These are phyloP conservation scores for Opisthocomus hoazin DNA, from an alignment of 2,113 vertebrate species.

Conservation along the genomic window DNA sequence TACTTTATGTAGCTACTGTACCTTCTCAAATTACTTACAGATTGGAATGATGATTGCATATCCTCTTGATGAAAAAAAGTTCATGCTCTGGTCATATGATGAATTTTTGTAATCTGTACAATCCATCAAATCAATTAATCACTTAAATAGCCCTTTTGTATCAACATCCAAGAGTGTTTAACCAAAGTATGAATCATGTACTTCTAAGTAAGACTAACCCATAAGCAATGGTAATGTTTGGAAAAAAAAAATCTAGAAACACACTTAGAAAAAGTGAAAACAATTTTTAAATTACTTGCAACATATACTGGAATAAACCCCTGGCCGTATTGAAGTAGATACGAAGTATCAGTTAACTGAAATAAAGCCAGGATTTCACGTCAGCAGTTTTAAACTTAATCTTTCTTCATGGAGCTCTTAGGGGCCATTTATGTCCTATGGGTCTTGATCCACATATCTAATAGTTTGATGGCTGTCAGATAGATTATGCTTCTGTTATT, in stretches of 20 bases:
- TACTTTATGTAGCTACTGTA: background rate
- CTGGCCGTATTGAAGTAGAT: background rate
- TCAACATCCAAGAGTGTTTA: background rate
- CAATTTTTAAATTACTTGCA: background rate
- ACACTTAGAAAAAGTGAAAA: background rate
- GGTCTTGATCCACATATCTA: background rate
- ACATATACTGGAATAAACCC: background rate
- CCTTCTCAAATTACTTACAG: background rate
- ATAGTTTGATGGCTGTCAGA: background rate
- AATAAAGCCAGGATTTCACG: background rate
- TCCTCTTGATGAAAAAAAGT: background rate
- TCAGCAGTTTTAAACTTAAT: background rate
- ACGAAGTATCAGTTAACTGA: background rate
- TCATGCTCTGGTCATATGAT: background rate
- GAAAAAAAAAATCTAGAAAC: background rate
- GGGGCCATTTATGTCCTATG: background rate
- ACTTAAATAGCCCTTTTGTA: background rate
- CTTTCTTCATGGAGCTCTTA: background rate
- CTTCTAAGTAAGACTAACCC: background rate
- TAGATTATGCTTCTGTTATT: background rate
- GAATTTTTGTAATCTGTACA: conserved; percentile 38
- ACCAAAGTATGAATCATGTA: background rate
- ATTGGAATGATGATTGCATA: conserved; percentile 17
- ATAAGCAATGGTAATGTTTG: background rate
- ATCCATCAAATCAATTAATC: conserved; percentile 22